Percentiles rank a stretch among this genome's conserved stretches.
These are phyloP conservation scores for Galerucella nymphaeae DNA, from an alignment of 2,888 invertebrate genomes.

Conservation along the genomic window DNA sequence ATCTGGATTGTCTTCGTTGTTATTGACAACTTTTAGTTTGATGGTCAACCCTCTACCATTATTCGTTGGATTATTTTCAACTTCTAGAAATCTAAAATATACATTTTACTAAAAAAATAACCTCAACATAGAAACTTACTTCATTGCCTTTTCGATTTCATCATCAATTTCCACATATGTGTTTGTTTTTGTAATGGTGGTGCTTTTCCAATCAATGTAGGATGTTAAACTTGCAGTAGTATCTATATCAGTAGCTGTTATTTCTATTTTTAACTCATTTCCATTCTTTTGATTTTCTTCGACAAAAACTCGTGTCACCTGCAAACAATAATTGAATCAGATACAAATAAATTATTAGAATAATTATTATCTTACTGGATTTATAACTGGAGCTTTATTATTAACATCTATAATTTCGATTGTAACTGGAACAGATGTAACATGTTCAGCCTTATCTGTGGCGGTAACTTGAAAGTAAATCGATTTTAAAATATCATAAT, in stretches of 20 bases:
- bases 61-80: background rate
- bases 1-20: slow-evolving; percentile 38
- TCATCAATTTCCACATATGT: slow-evolving; percentile 55
- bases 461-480: slow-evolving; percentile 66
- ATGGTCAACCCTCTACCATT: slow-evolving; percentile 11
- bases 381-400: slow-evolving; percentile 76
- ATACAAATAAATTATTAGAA: background rate
- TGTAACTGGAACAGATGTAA: slow-evolving; percentile 68
- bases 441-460: slow-evolving; percentile 65
- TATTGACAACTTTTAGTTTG: slow-evolving; percentile 37
- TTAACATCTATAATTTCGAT: slow-evolving; percentile 77
- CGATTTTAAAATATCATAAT: slow-evolving; percentile 71
- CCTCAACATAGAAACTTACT: slow-evolving; percentile 29
- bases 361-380: slow-evolving; percentile 66
- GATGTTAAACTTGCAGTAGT: slow-evolving; percentile 69
- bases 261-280: slow-evolving; percentile 61
- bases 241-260: slow-evolving; percentile 72
- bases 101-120: background rate
- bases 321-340: slow-evolving; percentile 18
- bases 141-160: slow-evolving; percentile 30
- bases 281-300: slow-evolving; percentile 69
- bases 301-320: slow-evolving; percentile 61
- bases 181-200: slow-evolving; percentile 72
- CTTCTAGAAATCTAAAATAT: slow-evolving; percentile 14
- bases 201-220: slow-evolving; percentile 70